Percentiles rank a stretch among this genome's conserved stretches.
These are phyloP conservation scores for Hycleus cichorii DNA, from an alignment of 1,140 invertebrate species.

Conservation along the genomic window DNA sequence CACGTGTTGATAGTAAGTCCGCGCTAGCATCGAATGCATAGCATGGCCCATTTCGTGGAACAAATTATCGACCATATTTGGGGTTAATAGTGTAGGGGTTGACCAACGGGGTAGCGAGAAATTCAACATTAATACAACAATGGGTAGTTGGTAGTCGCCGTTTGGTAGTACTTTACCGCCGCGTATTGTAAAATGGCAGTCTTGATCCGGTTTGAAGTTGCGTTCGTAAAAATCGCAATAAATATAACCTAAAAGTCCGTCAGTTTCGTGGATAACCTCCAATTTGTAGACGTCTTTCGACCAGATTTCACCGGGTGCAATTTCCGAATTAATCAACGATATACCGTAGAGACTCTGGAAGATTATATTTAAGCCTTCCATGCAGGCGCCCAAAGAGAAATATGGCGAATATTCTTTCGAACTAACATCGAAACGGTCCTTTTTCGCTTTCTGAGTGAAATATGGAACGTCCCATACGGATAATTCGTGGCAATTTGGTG, in stretches of 20 bases:
- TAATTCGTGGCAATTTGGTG: conserved; percentile 44
- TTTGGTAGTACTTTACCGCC: conserved; percentile 77
- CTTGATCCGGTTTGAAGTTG: conserved; percentile 84
- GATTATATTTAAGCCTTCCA: conserved; percentile 89
- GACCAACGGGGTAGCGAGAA: conserved; percentile 65
- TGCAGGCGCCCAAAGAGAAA: conserved; percentile 89
- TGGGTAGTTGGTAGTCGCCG: conserved; percentile 82
- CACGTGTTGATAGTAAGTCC: conserved; percentile 93
- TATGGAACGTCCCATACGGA: conserved; percentile 83
- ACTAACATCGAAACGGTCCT: conserved; percentile 57
- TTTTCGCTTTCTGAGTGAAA: conserved; percentile 65
- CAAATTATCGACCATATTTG: conserved; percentile 85
- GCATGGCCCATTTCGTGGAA: conserved; percentile 99
- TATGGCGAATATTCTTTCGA: conserved; percentile 73
- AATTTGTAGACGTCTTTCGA: conserved; percentile 82
- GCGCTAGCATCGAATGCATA: conserved; percentile 96
- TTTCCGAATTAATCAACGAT: conserved; percentile 59
- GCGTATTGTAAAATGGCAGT: conserved; percentile 97
- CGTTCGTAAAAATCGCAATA: conserved; percentile 97
- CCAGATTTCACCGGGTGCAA: conserved; percentile 75
- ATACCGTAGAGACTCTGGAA: conserved; percentile 77
- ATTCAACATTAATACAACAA: conserved; percentile 92
- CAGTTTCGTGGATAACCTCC: conserved; percentile 67
- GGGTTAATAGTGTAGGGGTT: conserved; percentile 72
- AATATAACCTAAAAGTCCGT: conserved; percentile 83